These are phyloP conservation scores for Merops nubicus DNA, from an alignment of 2,113 vertebrate species.

Conservation along the genomic window DNA sequence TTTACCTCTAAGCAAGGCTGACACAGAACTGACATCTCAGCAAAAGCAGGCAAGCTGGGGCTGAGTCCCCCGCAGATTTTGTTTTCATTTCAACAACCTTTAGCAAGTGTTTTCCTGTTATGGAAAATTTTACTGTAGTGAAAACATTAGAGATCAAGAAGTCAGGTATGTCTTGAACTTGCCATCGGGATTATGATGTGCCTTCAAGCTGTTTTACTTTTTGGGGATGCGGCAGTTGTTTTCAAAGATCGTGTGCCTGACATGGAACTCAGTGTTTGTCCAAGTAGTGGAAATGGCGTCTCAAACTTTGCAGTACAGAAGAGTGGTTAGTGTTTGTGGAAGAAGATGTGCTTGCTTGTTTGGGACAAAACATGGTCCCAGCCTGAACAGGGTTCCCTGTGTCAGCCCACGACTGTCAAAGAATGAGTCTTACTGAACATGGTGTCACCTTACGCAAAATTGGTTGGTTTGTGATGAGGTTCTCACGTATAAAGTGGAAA, in stretches of 20 bases:
- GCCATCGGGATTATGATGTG: not conserved
- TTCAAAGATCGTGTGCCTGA: not conserved
- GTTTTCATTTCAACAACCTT: not conserved
- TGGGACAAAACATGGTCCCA: fast-evolving
- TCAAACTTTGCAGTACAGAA: fast-evolving
- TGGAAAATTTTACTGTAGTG: not conserved
- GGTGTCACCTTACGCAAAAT: not conserved
- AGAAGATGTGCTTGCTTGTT: not conserved
- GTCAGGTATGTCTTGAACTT: not conserved
- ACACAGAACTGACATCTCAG: not conserved
- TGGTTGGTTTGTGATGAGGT: not conserved
- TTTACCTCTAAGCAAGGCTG: not conserved
- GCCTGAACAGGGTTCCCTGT: not conserved
- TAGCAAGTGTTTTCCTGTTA: not conserved
- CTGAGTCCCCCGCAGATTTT: not conserved
- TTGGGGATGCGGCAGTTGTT: not conserved
- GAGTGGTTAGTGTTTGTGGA: not conserved
- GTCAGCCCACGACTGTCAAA: not conserved
- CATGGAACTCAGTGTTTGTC: not conserved
- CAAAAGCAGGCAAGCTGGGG: not conserved
- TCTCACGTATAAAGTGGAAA: not conserved
- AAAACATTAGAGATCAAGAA: not conserved
- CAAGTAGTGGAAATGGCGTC: not conserved
- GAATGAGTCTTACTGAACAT: fast-evolving
- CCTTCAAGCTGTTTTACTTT: not conserved